Percentiles rank a stretch among this genome's conserved stretches.
Evolutionary conservation across 2,113 vertebrate species (phyloP).

Genomic region (Coptodon bakossiorum): DNA sequence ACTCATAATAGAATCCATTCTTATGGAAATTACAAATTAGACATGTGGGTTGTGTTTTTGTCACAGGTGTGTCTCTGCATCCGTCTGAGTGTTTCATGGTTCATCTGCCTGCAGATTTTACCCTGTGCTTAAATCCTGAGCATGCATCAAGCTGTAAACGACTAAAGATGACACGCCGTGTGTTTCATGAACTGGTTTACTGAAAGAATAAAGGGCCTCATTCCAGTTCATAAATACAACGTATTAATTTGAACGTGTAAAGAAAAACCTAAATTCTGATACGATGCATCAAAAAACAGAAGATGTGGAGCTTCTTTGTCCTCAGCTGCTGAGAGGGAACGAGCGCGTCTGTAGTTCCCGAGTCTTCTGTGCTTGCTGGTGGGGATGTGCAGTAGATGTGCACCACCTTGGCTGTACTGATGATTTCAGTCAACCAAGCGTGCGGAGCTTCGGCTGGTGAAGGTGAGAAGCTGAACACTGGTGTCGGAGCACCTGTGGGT

Average conservation of each 20-base stretch:
- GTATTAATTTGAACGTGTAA: not conserved
- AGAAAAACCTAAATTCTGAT: not conserved
- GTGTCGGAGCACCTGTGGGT: not conserved
- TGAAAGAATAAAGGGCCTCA: not conserved
- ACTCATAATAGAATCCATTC: conserved; percentile 8
- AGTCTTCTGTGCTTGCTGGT: not conserved
- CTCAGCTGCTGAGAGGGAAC: not conserved
- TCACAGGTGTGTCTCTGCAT: not conserved
- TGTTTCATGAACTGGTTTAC: not conserved
- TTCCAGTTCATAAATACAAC: not conserved
- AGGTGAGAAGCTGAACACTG: not conserved
- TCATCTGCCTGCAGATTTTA: not conserved
- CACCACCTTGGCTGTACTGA: not conserved
- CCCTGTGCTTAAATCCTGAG: not conserved
- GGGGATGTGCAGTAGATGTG: not conserved
- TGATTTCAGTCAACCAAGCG: not conserved
- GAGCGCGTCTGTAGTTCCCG: rapidly evolving
- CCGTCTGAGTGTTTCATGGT: not conserved
- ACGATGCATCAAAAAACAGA: not conserved
- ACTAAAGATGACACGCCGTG: not conserved
- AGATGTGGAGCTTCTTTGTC: not conserved
- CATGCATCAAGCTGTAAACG: not conserved
- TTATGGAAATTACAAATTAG: conserved; percentile 27
- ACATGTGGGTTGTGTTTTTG: not conserved
- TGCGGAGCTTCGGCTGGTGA: not conserved